Evolutionary conservation across 2,888 invertebrate genomes (phyloP).

Genomic region (Sisyra terminalis): DNA sequence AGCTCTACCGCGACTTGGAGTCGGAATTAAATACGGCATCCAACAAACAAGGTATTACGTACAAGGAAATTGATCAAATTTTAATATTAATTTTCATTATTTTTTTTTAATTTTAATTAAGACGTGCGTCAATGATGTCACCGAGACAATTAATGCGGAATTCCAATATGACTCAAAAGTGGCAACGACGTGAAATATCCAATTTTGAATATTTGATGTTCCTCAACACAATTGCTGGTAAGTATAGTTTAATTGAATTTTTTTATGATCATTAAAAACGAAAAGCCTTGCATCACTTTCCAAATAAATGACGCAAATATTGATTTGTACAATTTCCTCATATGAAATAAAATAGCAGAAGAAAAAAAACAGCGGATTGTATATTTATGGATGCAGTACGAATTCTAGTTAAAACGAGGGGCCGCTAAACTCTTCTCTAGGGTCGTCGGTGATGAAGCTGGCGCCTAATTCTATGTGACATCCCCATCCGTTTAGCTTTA

Average conservation of each 20-base stretch:
- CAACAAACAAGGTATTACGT: conserved; percentile 76
- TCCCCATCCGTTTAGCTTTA: conserved; percentile 2
- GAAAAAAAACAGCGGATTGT: no score
- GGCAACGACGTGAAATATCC: conserved; percentile 97
- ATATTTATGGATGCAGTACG: no score
- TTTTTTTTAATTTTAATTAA: conserved; percentile 19
- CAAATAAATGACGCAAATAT: no score
- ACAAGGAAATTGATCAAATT: not conserved
- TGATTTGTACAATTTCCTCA: no score
- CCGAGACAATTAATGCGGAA: conserved; percentile 96
- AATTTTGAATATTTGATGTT: conserved; percentile 99
- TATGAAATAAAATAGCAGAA: no score
- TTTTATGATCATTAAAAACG: not conserved
- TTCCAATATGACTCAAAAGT: conserved; percentile 99
- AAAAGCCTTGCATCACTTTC: no score
- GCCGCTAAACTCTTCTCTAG: not conserved
- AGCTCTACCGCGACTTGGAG: conserved; percentile 90
- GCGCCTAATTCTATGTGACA: conserved; percentile 4
- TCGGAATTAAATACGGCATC: conserved; percentile 98
- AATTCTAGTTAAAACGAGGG: no score
- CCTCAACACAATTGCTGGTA: conserved; percentile 96
- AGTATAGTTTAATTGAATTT: conserved; percentile 23
- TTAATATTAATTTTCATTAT: not conserved
- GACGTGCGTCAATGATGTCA: conserved; percentile 96
- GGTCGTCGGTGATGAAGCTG: conserved; percentile 1